Evolutionary conservation across 1,140 invertebrate species (phyloP).

Genomic region (Lucilia cuprina): DNA sequence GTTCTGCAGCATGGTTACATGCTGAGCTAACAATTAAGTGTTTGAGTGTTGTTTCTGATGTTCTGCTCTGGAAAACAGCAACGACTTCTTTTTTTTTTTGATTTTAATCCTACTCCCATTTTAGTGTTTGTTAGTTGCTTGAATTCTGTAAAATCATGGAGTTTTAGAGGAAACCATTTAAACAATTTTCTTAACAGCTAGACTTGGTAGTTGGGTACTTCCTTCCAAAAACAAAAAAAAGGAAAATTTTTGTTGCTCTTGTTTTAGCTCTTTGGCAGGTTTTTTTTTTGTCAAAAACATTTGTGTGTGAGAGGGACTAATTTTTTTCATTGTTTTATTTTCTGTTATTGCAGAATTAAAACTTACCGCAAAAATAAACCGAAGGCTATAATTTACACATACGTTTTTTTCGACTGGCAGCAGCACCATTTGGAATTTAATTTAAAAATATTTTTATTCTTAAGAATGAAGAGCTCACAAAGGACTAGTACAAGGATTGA

Average conservation of each 20-base stretch:
- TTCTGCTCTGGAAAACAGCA: constrained; percentile 29
- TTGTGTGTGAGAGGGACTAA: neutral
- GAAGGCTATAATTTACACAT: constrained; percentile 32
- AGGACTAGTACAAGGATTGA: neutral
- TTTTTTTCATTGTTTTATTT: neutral
- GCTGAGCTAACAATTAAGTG: constrained; percentile 32
- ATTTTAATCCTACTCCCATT: neutral
- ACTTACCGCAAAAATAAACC: constrained; percentile 34
- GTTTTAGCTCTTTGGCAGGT: neutral
- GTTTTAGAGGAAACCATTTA: constrained; percentile 14
- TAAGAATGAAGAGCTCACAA: too few relatives aligned
- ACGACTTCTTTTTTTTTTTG: constrained; percentile 7
- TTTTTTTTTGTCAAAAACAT: neutral
- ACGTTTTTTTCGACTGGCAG: constrained; percentile 9
- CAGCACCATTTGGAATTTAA: neutral
- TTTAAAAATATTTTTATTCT: too few relatives aligned
- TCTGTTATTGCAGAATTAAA: constrained; percentile 24
- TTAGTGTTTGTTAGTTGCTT: neutral
- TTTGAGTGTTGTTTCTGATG: constrained; percentile 30
- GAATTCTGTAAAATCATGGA: neutral
- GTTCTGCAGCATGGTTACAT: constrained; percentile 34
- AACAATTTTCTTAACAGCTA: constrained; percentile 25
- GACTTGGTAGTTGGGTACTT: neutral
- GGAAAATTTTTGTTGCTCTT: neutral
- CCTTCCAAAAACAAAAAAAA: neutral